These are phyloP conservation scores for Manduca sexta DNA, from an alignment of 1,140 invertebrate genomes.

Conservation along the genomic window DNA sequence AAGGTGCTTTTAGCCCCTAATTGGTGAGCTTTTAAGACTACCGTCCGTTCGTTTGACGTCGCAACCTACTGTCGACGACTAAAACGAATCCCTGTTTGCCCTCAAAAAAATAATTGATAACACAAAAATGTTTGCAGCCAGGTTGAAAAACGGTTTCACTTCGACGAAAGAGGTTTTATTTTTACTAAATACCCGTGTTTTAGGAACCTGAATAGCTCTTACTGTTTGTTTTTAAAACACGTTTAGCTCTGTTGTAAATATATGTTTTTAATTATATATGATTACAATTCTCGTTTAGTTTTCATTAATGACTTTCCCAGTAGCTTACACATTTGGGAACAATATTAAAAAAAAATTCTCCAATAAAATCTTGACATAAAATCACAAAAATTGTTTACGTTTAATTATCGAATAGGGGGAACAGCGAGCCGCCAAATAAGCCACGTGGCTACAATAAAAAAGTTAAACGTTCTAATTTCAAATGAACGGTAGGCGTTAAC, in stretches of 20 bases:
- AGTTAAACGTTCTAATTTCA: constrained; percentile 62
- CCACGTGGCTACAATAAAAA: constrained; percentile 66
- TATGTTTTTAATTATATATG: too few relatives aligned
- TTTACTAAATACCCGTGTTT: not conserved
- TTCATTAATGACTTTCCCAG: too few relatives aligned
- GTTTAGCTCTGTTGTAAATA: too few relatives aligned
- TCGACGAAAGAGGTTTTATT: not conserved
- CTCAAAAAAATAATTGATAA: constrained; percentile 23
- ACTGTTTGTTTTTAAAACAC: too few relatives aligned
- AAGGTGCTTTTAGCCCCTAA: constrained; percentile 73
- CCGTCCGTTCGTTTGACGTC: constrained; percentile 60
- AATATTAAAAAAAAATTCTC: not conserved
- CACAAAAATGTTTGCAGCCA: constrained; percentile 18
- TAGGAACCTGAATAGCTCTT: too few relatives aligned
- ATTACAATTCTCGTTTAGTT: too few relatives aligned
- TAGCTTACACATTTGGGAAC: too few relatives aligned
- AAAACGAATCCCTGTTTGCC: constrained; percentile 27
- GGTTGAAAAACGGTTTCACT: constrained; percentile 10
- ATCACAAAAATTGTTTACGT: not conserved
- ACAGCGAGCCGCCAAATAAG: constrained; percentile 18
- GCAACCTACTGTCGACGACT: constrained; percentile 24
- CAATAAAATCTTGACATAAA: not conserved
- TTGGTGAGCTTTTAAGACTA: constrained; percentile 74
- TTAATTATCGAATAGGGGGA: too few relatives aligned
- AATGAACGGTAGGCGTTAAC: constrained; percentile 47